Evolutionary conservation across 2,888 invertebrate species (phyloP).

Genomic region (Biston betularia): DNA sequence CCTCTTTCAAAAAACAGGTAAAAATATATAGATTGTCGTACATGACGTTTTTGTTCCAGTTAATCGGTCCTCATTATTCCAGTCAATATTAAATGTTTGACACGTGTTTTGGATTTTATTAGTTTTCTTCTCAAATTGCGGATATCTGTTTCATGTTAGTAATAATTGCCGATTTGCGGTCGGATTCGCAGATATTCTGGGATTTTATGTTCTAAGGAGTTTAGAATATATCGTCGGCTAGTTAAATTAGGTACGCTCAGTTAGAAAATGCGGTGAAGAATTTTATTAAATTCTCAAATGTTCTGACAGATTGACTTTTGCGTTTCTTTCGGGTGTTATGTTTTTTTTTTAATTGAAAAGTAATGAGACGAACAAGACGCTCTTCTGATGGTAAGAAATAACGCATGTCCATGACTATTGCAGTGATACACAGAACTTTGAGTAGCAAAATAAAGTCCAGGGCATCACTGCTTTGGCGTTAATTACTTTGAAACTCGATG

Average conservation of each 20-base stretch:
- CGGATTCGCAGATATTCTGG: background rate
- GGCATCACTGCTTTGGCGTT: too few relatives aligned
- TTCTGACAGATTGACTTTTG: background rate
- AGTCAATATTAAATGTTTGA: conserved; percentile 27
- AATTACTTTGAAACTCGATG: too few relatives aligned
- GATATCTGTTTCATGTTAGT: conserved; percentile 21
- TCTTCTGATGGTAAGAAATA: too few relatives aligned
- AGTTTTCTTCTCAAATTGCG: conserved; percentile 12
- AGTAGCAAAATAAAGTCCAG: too few relatives aligned
- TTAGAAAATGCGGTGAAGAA: background rate
- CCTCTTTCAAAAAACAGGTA: background rate
- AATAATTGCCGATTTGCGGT: conserved; percentile 11
- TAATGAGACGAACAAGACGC: too few relatives aligned
- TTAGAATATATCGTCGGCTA: background rate
- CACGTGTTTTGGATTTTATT: conserved; percentile 41
- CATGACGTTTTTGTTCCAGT: conserved; percentile 2
- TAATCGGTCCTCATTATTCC: conserved; percentile 21
- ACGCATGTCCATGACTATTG: too few relatives aligned
- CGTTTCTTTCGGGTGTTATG: background rate
- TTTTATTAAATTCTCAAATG: background rate
- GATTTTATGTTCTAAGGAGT: conserved; percentile 5
- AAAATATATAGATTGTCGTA: background rate
- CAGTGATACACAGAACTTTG: too few relatives aligned
- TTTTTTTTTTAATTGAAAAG: background rate
- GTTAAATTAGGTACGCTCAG: background rate